Base-by-base conservation (phyloP, 2,797 vertebrate genomes). In the Naso thynnoides region DNA sequence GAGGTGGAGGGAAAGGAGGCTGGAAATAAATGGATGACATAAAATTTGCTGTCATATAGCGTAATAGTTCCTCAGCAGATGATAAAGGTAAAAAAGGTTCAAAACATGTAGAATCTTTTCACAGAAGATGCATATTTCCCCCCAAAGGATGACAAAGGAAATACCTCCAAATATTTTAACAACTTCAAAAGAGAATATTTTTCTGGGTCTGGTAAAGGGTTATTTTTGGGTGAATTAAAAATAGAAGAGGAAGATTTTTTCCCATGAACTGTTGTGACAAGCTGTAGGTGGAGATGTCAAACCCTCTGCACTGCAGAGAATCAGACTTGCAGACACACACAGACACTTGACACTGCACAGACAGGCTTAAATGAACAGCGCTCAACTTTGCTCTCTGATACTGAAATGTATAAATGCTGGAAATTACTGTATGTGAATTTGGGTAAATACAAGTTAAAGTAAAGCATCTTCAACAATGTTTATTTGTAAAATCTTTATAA, bases 191-290 rank as follows among this genome's bases (percentile, higher is more conserved):
- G n/a, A n/a, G n/a, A n/a, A n/a, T 19, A n/a, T 56, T 71, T 71
- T 13, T 74, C 33, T 36, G 24, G 8, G 4, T 18, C 8, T 57
- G 3, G 15, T 26, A 57, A 50, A 44, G 27, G 13, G 39, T n/a
- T 58, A 58, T 26, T 23, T 44, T 48, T 8, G 56, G 14, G 70
- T 31, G 36, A 45, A 57, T 36, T 23, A 75, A 27, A 56, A 33
- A 26, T n/a, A 4, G 39, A 54, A 4, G 4, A 27, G 10, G 41
- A 33, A 8, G 42, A 21, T 41, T 39, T 38, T 38, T 27, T 39
- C 38, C 24, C 2, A 49, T 41, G 21, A 60, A 52, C 45, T 58
- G 18, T 56, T 39, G 36, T 65, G 58, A 44, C 59, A 44, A 18
- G 50, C 33, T 55, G 23, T 31, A 18, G 62, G 62, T 33, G 41